Percentiles rank a stretch among this genome's conserved stretches.
These are phyloP conservation scores for Zoanthus gigantus DNA, from an alignment of 92 coral and sea anemone species.

Conservation along the genomic window DNA sequence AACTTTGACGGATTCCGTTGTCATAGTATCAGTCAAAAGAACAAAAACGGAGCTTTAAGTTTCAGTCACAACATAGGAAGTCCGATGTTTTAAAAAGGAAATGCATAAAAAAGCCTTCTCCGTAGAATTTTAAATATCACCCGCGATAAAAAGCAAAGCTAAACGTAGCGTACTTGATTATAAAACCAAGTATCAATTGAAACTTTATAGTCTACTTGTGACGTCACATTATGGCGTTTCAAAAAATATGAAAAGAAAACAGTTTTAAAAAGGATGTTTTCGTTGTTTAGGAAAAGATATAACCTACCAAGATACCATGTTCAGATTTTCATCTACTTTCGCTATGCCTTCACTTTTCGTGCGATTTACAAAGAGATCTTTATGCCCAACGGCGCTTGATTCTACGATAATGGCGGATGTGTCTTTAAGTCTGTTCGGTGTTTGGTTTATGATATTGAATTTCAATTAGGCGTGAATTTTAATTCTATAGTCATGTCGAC, in stretches of 20 bases:
- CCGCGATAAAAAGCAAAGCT: background rate
- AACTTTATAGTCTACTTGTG: background rate
- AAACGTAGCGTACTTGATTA: background rate
- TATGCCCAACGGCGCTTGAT: slow-evolving; percentile 33
- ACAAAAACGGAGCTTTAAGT: background rate
- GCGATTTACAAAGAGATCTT: background rate
- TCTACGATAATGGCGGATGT: slow-evolving; percentile 16
- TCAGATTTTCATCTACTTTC: background rate
- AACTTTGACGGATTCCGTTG: background rate
- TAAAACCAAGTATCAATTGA: background rate
- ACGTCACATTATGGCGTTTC: slow-evolving; percentile 37
- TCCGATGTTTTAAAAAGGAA: background rate
- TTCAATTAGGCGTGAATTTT: slow-evolving; percentile 69
- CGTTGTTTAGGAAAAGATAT: background rate
- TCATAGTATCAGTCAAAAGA: slow-evolving; percentile 3
- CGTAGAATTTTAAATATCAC: background rate
- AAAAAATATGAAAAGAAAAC: slow-evolving; percentile 14
- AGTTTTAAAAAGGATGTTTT: background rate
- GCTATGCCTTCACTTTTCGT: background rate
- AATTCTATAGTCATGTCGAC: slow-evolving; percentile 32
- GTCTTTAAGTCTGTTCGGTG: slow-evolving; percentile 15
- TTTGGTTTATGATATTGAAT: slow-evolving; percentile 58
- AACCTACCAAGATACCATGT: background rate
- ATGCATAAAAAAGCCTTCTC: background rate
- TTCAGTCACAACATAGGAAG: background rate